Conservation (phyloP, 2,888 invertebrate genomes). For the Tenthredo notha region DNA sequence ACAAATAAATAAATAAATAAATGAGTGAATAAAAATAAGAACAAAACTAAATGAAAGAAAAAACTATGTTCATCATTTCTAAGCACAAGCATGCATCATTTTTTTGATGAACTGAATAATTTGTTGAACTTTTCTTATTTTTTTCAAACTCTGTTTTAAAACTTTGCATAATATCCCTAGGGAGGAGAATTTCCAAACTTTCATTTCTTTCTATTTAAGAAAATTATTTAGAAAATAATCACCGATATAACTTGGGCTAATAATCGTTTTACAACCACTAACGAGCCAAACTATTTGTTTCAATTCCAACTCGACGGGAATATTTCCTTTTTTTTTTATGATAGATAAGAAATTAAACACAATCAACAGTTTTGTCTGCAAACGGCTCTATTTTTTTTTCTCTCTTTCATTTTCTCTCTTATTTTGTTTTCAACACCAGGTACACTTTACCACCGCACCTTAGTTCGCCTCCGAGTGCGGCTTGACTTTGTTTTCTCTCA, state of each 20-base stretch:
- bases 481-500: slow-evolving; percentile 38
- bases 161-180: neutral
- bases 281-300: slow-evolving; percentile 45
- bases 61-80: slow-evolving; percentile 31
- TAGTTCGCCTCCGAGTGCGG: slow-evolving; percentile 67
- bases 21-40: neutral
- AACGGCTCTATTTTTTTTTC: slow-evolving; percentile 74
- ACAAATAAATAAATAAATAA: neutral
- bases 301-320: slow-evolving; percentile 31
- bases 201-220: neutral
- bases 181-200: slow-evolving; percentile 1
- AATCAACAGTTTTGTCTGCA: slow-evolving; percentile 70
- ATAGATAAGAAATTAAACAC: slow-evolving; percentile 53
- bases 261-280: slow-evolving; percentile 32
- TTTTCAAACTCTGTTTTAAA: slow-evolving; percentile 38
- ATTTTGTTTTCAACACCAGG: slow-evolving; percentile 70
- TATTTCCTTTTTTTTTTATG: slow-evolving; percentile 20
- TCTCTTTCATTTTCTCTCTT: slow-evolving; percentile 61
- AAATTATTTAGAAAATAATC: slow-evolving; percentile 28
- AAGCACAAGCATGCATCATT: slow-evolving; percentile 46
- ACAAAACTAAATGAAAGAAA: neutral
- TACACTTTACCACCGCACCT: slow-evolving; percentile 78
- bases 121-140: slow-evolving; percentile 26
- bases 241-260: slow-evolving; percentile 13
- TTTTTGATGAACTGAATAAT: slow-evolving; percentile 15